These are phyloP conservation scores for Choristoneura fumiferana DNA, from an alignment of 1,140 invertebrate genomes.

Conservation along the genomic window DNA sequence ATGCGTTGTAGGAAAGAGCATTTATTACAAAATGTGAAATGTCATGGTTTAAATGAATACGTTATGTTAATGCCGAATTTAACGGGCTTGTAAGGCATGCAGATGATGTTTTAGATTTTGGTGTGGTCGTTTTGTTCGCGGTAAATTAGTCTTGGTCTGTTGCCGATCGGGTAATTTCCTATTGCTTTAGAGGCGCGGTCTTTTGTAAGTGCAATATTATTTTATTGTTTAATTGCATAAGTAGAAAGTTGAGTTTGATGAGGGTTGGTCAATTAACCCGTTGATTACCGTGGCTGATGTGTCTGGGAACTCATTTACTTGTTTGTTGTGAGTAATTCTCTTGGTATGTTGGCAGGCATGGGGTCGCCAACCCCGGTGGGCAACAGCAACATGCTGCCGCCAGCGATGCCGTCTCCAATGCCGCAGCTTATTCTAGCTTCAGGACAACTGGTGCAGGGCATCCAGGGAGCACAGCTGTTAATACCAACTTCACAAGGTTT, in stretches of 20 bases:
- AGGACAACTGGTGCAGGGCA: constrained; percentile 93
- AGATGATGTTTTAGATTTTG: constrained; percentile 62
- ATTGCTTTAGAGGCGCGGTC: constrained; percentile 35
- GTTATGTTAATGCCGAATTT: constrained; percentile 73
- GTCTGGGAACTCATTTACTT: constrained; percentile 14
- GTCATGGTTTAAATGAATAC: constrained; percentile 76
- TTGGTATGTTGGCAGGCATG: constrained; percentile 47
- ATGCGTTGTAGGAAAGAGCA: constrained; percentile 69
- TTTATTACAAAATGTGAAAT: constrained; percentile 77
- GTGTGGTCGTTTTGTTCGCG: constrained; percentile 67
- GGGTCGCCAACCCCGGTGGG: constrained; percentile 62
- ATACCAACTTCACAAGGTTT: constrained; percentile 96
- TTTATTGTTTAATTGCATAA: constrained; percentile 65
- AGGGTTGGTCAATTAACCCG: constrained; percentile 32
- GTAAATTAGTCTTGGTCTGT: constrained; percentile 70
- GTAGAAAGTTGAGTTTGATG: constrained; percentile 45
- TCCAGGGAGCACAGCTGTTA: constrained; percentile 94
- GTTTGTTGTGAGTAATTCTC: neutral
- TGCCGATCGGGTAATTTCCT: constrained; percentile 65
- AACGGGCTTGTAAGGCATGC: constrained; percentile 61
- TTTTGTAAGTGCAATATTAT: constrained; percentile 49
- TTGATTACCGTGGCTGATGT: constrained; percentile 32
- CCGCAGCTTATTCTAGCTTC: constrained; percentile 94
- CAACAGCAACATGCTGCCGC: constrained; percentile 67
- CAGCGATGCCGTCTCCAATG: constrained; percentile 85